Base-by-base conservation (phyloP, 1,140 invertebrate species). In the Mactra quadrangularis region DNA sequence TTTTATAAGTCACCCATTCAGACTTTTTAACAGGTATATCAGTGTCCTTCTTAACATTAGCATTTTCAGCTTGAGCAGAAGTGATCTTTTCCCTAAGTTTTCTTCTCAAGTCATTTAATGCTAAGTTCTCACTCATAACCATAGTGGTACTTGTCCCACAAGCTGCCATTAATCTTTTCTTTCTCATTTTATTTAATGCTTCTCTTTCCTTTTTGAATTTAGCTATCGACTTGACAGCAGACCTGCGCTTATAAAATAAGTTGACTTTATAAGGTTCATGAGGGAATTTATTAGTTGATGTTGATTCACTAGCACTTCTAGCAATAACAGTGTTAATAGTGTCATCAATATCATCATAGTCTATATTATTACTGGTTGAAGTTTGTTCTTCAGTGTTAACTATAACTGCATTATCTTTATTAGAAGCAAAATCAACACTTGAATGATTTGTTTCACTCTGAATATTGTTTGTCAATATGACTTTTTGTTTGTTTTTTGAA, bases 51-150 rank as follows among this genome's bases (percentile, higher is more conserved):
- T 59, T 31, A 59, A 19, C 25, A n/a, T 59, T 27, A 31, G 15
- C 15, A 7, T 41, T 41, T 7, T 41, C 38, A 41, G 6, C 38
- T 41, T 41, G 38, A 6, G 6, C 15, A 7, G 15, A 41, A 7
- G 6, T 41, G 15, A 41, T 41, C 33, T 74, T 74, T 19, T 22
- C 57, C 2, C 71, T 64, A 38, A 81, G 60, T 50, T 81, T 81
- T 47, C 77, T 70, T 35, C 77, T 53, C 35, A 81, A 68, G 45
- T 81, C 77, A 71, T 81, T 81, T 59, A 31, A 47, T 22, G 77
- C 47, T 35, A 81, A 60, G 55, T 29, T 22, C 15, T 55, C 33
- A 19, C 13, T 22, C 25, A 50, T n/a, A 33, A 11, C 31, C 47
- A 27, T 22, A 25, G 41, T 60, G 38, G 3, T 2, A 78, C 29